Conservation (phyloP, 2,888 invertebrate genomes). For the Orthosia gracilis region DNA sequence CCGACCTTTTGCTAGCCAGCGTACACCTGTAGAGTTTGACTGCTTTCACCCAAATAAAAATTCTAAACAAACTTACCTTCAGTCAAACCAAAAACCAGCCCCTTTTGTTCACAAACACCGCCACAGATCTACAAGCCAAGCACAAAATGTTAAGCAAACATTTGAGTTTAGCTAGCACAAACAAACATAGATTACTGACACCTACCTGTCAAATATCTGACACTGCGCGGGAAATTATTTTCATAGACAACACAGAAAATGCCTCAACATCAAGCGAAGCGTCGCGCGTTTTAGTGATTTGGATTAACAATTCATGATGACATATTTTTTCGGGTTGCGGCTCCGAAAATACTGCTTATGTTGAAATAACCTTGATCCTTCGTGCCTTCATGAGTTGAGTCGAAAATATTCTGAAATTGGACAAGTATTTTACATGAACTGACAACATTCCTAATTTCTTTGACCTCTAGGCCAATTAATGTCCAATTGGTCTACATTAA, state of each 20-base stretch:
- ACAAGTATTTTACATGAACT: constrained; percentile 6
- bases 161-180: constrained; percentile 17
- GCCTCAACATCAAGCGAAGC: constrained; percentile 5
- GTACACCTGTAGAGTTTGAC: not conserved
- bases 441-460: not conserved
- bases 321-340: not conserved
- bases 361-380: constrained; percentile 12
- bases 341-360: constrained; percentile 12
- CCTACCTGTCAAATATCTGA: constrained; percentile 27
- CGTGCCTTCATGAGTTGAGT: not conserved
- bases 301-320: constrained; percentile 45
- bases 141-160: not conserved
- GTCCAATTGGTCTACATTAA: not conserved
- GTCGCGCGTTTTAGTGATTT: constrained; percentile 32
- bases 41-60: not conserved
- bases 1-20: not conserved
- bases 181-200: constrained; percentile 25
- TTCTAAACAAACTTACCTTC: not conserved
- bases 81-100: not conserved
- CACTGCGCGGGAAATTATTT: constrained; percentile 41
- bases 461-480: constrained; percentile 2
- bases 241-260: constrained; percentile 42
- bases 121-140: constrained; percentile 1
- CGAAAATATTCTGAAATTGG: constrained; percentile 3
- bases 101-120: not conserved